Evolutionary conservation across 53 echinoderm and acorn worm species (phyloP).

Genomic region (Paracentrotus lividus): DNA sequence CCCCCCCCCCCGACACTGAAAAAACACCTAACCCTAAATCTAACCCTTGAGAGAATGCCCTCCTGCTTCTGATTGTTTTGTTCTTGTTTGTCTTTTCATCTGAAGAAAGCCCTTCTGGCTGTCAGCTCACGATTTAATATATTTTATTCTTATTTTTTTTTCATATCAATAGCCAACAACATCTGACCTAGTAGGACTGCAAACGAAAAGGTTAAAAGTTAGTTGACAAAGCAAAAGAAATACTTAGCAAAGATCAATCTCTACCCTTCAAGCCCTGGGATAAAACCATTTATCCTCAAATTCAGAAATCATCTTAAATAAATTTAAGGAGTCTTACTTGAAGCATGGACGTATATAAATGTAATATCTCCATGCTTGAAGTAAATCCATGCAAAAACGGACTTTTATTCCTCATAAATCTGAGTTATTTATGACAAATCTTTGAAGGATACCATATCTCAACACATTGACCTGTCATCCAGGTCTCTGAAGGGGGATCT

Average conservation of each 20-base stretch:
- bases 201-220: not conserved
- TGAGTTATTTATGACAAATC: not conserved
- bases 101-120: too few relatives aligned
- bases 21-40: too few relatives aligned
- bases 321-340: not conserved
- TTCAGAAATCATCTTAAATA: not conserved
- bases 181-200: conserved; percentile 4
- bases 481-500: not conserved
- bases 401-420: not conserved
- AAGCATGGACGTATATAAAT: too few relatives aligned
- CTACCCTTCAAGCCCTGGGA: not conserved
- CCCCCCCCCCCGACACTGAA: too few relatives aligned
- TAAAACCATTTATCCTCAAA: not conserved
- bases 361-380: too few relatives aligned
- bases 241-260: not conserved
- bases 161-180: not conserved
- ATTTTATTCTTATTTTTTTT: not conserved
- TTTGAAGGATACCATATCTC: not conserved
- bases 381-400: not conserved
- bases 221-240: not conserved
- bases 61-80: too few relatives aligned
- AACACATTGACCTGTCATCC: not conserved
- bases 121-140: too few relatives aligned
- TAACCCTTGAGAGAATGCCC: too few relatives aligned
- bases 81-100: too few relatives aligned